Evolutionary conservation across 2,888 invertebrate species (phyloP).

Genomic region (Synanthedon tipuliformis): DNA sequence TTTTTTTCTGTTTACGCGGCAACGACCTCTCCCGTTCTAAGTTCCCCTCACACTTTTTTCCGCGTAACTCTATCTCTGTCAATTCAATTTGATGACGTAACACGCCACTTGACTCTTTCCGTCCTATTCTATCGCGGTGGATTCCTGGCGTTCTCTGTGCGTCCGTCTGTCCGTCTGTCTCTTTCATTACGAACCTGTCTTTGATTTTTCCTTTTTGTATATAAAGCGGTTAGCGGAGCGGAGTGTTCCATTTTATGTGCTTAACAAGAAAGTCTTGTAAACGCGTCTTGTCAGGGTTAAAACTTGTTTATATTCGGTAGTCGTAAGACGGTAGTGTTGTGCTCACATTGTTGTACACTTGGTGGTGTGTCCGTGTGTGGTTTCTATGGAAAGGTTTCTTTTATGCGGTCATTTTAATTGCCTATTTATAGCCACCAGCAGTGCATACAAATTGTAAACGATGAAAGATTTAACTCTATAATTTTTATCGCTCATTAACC

Average conservation of each 20-base stretch:
- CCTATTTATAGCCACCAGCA: background rate
- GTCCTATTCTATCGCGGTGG: constrained; percentile 27
- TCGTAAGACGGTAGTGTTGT: background rate
- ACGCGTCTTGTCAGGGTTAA: background rate
- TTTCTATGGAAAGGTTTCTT: background rate
- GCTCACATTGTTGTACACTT: background rate
- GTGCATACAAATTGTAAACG: background rate
- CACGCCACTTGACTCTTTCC: constrained; percentile 54
- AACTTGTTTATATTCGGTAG: background rate
- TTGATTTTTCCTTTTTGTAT: constrained; percentile 20
- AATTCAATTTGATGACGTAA: constrained; percentile 41
- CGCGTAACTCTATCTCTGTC: constrained; percentile 32
- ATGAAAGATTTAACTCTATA: background rate
- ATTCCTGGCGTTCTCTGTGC: constrained; percentile 12
- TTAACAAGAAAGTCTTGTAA: background rate
- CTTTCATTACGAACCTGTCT: constrained; percentile 45
- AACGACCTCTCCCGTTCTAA: constrained; percentile 40
- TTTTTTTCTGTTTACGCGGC: constrained; percentile 41
- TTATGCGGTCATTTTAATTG: background rate
- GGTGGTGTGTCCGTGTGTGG: background rate
- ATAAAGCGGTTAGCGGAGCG: constrained; percentile 1
- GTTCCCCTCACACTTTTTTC: constrained; percentile 25
- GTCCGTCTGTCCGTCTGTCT: constrained; percentile 21
- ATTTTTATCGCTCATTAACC: background rate
- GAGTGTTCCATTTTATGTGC: constrained; percentile 1